Evolutionary conservation across 1,140 invertebrate genomes (phyloP), one percentile per base, ranked within the genome.

Genomic region (Pteromalus puparum): DNA sequence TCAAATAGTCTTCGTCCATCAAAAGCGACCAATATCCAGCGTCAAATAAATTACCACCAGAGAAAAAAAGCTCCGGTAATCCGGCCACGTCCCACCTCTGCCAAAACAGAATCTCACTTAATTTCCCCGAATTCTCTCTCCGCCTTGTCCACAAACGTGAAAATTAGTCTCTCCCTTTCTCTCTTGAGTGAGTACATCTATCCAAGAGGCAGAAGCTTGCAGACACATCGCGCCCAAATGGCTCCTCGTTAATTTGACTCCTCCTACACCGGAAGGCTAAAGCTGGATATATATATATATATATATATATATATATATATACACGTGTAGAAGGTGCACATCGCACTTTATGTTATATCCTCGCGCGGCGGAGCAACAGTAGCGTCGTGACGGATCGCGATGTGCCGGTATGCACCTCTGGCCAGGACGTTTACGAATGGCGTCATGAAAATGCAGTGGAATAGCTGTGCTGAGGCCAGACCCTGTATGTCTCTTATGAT

Each of bases 21-120:
- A 42, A 42, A 42, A 42, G 7, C 38, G 38, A 42, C 38, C 38
- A 42, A 42, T 42, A 42, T 9, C 38, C 38, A 42, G 38, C 7
- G 38, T 42, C 38, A 10, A 42, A 42, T 12, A 42, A 42, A 42
- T 42, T 42, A 42, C 38, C 38, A 9, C 38, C 38, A 9, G 6
- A 42, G 38, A 42, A 42, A 42, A 42, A 42, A 42, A 42, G 9
- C 0, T 42, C 10, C 38, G 38, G 38, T 42, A 42, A 65, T 65
- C 61, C n/a, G 21, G 15, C n/a, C n/a, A 21, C 28, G 72, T 38
- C 10, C 18, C 48, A 53, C 18, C 72, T 15, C 13, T 34, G n/a
- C 65, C 65, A 46, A 80, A 80, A 79, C 34, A 80, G 67, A 42
- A 70, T 42, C 34, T 10, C 13, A 68, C n/a, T 80, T 70, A 68